phyloP scores from a whole-genome alignment of 64 coral and sea anemone genomes.

The Dendrophyllia cribrosa region DNA sequence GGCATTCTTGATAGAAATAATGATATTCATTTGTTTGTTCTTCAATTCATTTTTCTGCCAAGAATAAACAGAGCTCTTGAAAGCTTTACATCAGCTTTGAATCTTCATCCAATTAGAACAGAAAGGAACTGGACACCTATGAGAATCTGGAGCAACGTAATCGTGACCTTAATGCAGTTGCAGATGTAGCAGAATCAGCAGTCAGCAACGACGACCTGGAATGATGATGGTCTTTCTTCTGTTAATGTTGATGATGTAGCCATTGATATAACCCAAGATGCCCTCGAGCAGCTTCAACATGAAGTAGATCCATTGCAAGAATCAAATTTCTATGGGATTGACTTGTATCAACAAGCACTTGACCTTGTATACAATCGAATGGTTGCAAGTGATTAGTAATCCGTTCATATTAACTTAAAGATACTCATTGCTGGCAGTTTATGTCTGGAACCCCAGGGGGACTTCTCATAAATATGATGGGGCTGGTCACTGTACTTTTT shows the following conservation, averaged over 20 bases:
- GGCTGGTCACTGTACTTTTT: too few species aligned
- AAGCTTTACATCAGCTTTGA: slow-evolving; percentile 9
- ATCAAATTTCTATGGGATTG: slow-evolving; percentile 34
- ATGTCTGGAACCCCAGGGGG: too few species aligned
- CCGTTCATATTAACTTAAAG: too few species aligned
- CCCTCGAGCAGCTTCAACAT: background rate
- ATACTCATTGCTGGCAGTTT: too few species aligned
- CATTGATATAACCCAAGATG: background rate
- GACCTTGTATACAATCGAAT: too few species aligned
- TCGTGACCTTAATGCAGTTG: slow-evolving; percentile 33
- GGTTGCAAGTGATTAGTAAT: too few species aligned
- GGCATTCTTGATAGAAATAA: slow-evolving; percentile 38
- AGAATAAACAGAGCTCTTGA: slow-evolving; percentile 60
- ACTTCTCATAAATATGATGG: too few species aligned
- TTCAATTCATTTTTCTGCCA: slow-evolving; percentile 36
- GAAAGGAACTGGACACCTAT: slow-evolving; percentile 59
- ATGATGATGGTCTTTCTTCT: slow-evolving; percentile 22
- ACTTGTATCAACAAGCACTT: slow-evolving; percentile 15
- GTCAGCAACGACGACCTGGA: background rate
- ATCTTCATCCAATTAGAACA: slow-evolving; percentile 55
- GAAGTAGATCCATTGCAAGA: background rate
- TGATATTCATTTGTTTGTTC: slow-evolving; percentile 41
- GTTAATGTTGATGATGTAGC: slow-evolving; percentile 15
- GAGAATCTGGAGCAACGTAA: slow-evolving; percentile 62
- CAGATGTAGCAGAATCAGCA: slow-evolving; percentile 37